Evolutionary conservation across 30 jellyfish, hydroid and myxozoan species (phyloP).

Genomic region (Turritopsis dohrnii): DNA sequence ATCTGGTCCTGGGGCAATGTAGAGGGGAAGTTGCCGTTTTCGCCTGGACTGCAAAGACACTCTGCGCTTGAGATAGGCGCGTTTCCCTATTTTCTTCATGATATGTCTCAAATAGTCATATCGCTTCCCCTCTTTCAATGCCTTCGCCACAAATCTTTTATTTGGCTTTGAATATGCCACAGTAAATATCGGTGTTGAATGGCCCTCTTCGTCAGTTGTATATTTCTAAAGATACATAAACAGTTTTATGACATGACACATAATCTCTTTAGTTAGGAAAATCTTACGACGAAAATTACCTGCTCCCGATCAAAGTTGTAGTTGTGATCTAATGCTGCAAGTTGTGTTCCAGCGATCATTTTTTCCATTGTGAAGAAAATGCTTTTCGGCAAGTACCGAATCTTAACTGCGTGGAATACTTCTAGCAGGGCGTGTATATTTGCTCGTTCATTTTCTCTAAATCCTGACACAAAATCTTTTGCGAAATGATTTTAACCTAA

Average conservation of each 20-base stretch:
- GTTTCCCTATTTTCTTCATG: not conserved
- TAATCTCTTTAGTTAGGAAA: no score
- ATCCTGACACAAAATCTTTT: no score
- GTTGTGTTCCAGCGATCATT: no score
- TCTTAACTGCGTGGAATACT: no score
- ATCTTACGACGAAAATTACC: not conserved
- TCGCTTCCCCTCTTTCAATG: not conserved
- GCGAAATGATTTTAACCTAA: no score
- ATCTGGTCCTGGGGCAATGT: not conserved
- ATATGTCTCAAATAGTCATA: not conserved
- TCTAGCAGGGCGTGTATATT: no score
- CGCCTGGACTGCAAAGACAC: not conserved
- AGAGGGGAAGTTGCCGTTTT: not conserved
- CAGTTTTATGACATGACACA: not conserved
- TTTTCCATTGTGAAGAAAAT: no score
- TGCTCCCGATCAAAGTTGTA: not conserved
- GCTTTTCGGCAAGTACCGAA: no score
- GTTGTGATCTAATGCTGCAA: not conserved
- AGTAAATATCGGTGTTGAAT: not conserved
- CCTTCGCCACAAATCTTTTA: not conserved
- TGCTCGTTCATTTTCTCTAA: no score
- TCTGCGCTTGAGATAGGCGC: not conserved
- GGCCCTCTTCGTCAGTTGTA: not conserved
- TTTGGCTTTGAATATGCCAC: not conserved
- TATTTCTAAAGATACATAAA: not conserved